These are phyloP conservation scores for Drosophila murphyi DNA, from an alignment of 1,140 invertebrate genomes.

Conservation along the genomic window DNA sequence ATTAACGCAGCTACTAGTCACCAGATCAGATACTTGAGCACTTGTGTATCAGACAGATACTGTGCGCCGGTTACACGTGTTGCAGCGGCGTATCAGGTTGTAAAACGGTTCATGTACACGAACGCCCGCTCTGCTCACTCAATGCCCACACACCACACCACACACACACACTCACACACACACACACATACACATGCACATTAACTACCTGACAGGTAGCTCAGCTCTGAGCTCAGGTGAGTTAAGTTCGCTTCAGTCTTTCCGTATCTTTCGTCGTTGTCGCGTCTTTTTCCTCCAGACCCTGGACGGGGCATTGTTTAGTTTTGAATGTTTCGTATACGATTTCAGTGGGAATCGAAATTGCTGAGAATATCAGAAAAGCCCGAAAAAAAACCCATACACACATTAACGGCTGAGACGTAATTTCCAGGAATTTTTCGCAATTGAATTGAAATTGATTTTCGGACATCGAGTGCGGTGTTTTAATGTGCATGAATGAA, in stretches of 20 bases:
- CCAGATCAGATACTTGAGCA: slow-evolving; percentile 59
- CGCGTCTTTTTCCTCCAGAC: slow-evolving; percentile 49
- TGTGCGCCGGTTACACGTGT: slow-evolving; percentile 63
- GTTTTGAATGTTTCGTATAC: slow-evolving; percentile 38
- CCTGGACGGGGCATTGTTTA: slow-evolving; percentile 42
- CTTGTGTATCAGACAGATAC: slow-evolving; percentile 62
- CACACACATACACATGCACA: background rate
- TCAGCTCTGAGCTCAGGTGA: slow-evolving; percentile 14
- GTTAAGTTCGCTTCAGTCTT: slow-evolving; percentile 60
- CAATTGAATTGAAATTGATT: slow-evolving; percentile 78
- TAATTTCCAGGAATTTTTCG: slow-evolving; percentile 73
- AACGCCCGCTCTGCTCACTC: slow-evolving; percentile 23
- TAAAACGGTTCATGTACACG: slow-evolving; percentile 42
- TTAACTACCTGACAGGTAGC: slow-evolving; percentile 57
- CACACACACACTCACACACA: background rate
- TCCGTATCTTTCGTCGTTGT: slow-evolving; percentile 65
- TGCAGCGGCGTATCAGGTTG: slow-evolving; percentile 38
- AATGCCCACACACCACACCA: background rate
- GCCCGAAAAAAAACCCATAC: slow-evolving; percentile 1
- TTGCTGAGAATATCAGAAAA: slow-evolving; percentile 47
- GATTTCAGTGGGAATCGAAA: slow-evolving; percentile 43
- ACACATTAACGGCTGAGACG: slow-evolving; percentile 42
- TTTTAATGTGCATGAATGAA: slow-evolving; percentile 43
- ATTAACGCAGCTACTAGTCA: slow-evolving; percentile 65
- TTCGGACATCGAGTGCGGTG: slow-evolving; percentile 37